Evolutionary conservation across 2,797 vertebrate genomes (phyloP).

Genomic region (Aeoliscus strigatus): DNA sequence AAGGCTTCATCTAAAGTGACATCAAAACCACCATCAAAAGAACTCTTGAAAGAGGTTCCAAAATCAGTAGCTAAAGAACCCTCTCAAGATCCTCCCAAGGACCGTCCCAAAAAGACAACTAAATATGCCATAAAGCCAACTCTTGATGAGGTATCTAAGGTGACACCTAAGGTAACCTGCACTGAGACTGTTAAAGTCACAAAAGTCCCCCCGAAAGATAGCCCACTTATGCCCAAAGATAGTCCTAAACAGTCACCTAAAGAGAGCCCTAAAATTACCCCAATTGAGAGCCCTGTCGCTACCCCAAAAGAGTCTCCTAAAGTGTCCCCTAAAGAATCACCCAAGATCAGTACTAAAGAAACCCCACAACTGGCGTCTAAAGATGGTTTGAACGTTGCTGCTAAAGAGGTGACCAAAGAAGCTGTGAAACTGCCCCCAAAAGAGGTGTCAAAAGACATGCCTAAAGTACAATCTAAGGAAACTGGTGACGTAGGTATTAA

Average conservation of each 20-base stretch:
- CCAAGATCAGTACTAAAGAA: conserved; percentile 51
- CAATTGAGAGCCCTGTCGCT: conserved; percentile 52
- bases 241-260: conserved; percentile 69
- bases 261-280: conserved; percentile 67
- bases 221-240: conserved; percentile 49
- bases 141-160: conserved; percentile 58
- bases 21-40: conserved; percentile 56
- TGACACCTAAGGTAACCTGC: conserved; percentile 40
- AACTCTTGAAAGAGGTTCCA: conserved; percentile 47
- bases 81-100: conserved; percentile 42
- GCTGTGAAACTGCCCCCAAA: conserved; percentile 55
- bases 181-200: conserved; percentile 47
- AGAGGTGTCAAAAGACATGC: conserved; percentile 46
- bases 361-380: conserved; percentile 36
- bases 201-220: conserved; percentile 55
- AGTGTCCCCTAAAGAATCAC: conserved; percentile 56
- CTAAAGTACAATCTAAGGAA: conserved; percentile 48
- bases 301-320: conserved; percentile 66
- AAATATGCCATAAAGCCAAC: conserved; percentile 48
- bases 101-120: conserved; percentile 35
- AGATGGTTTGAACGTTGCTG: conserved; percentile 40
- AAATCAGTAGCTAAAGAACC: conserved; percentile 50
- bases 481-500: conserved; percentile 37
- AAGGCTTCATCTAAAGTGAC: conserved; percentile 51
- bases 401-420: conserved; percentile 62